These are phyloP conservation scores for Sterna hirundo DNA, from an alignment of 2,113 vertebrate species.

Conservation along the genomic window DNA sequence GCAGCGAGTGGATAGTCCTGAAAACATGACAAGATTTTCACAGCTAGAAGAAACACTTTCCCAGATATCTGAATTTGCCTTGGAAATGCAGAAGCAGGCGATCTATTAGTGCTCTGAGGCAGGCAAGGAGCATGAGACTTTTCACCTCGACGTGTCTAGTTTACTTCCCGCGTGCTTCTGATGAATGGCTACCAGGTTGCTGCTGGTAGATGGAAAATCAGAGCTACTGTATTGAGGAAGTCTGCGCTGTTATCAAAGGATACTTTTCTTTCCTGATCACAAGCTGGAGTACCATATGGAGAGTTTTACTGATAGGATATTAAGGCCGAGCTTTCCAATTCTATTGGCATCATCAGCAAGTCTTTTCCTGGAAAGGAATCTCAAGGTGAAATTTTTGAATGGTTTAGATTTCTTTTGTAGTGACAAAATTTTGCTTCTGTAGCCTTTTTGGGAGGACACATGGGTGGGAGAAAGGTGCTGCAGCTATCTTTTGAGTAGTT, in stretches of 20 bases:
- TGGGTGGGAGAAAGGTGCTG: not conserved
- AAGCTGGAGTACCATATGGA: not conserved
- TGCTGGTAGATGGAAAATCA: not conserved
- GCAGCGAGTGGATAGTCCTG: not conserved
- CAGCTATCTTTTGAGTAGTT: not conserved
- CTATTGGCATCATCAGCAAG: accelerated
- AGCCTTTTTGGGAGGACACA: not conserved
- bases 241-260: not conserved
- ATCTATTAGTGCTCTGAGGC: not conserved
- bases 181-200: not conserved
- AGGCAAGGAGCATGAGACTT: not conserved
- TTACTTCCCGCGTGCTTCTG: not conserved
- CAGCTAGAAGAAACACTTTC: not conserved
- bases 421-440: not conserved
- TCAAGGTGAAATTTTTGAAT: not conserved
- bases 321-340: not conserved
- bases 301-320: not conserved
- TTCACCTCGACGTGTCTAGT: not conserved
- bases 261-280: not conserved
- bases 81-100: not conserved
- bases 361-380: not conserved
- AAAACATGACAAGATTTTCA: not conserved
- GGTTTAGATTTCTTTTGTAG: not conserved
- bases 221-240: not conserved
- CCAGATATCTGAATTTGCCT: not conserved